Percentiles rank a stretch among this genome's conserved stretches.
phyloP scores from a whole-genome alignment of 2,113 vertebrate species.

The Cyphomyrus plagiostoma region DNA sequence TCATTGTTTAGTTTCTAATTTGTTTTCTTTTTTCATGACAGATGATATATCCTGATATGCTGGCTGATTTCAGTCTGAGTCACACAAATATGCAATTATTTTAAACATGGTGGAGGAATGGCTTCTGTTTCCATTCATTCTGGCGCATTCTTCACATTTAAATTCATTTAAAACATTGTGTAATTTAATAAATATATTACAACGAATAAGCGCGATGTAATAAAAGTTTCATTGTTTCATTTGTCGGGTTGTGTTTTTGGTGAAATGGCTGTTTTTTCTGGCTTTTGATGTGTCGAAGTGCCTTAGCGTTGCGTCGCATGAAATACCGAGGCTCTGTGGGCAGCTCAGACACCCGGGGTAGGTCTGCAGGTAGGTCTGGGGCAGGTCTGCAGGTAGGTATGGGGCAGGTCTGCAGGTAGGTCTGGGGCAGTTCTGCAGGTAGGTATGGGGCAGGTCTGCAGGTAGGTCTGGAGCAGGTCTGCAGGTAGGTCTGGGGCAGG shows the following conservation, averaged over 20 bases:
- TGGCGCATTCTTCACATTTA: neutral
- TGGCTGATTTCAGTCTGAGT: neutral
- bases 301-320: neutral
- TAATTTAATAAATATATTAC: neutral
- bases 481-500: too few species aligned
- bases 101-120: neutral
- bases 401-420: too few species aligned
- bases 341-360: neutral
- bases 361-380: too few species aligned
- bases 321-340: neutral
- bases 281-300: too few species aligned
- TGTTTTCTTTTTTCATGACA: neutral
- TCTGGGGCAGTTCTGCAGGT: too few species aligned
- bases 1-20: slow-evolving; percentile 5
- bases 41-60: neutral
- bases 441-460: too few species aligned
- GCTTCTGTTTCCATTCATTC: neutral
- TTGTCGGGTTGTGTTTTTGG: neutral
- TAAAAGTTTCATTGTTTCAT: neutral
- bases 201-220: neutral
- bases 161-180: neutral
- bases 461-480: too few species aligned
- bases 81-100: slow-evolving; percentile 3
- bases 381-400: too few species aligned
- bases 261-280: neutral